Evolutionary conservation across 2,113 vertebrate species (phyloP), one percentile per base, ranked within the genome.

Genomic region (Epinephelus moara): DNA sequence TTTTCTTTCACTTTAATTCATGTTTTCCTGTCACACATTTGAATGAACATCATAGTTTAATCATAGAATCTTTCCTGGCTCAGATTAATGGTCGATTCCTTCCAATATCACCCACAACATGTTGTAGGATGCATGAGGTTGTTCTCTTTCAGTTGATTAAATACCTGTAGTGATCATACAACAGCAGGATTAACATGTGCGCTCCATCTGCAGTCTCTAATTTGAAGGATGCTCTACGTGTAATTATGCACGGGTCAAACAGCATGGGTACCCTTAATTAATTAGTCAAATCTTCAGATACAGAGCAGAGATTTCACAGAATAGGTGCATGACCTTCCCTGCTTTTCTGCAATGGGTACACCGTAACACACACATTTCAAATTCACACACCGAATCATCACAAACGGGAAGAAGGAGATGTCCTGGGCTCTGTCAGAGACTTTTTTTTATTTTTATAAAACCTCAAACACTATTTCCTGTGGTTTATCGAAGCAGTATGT

Each of bases 201-300:
- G 3, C 60, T 84, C 56, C 55, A 84, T 62, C 47, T 78, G 53
- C 60, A 70, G 50, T 63, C 74, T 59, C 18, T 69, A 56, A 78
- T 71, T 49, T 55, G 49, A 69, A 42, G 47, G 53, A 70, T 76
- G 42, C 30, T 19, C 50, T 17, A 57, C 1, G 10, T 33, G 53
- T 64, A 63, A 77, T 66, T 60, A 75, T 59, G n/a, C 42, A 23
- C 0, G 0, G 67, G 78, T 81, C 37, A 85, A 57, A 77, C 73
- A 63, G 66, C 72, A 67, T 55, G 57, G 55, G 11, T 37, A 61
- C 27, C 49, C 17, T 50, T 37, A 47, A 75, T 85, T 80, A 70
- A 80, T 80, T 62, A 69, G 56, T 63, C 23, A 79, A 62, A 62
- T 80, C 9, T 50, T 70, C 14, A 1, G 6, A 64, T 60, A 25